These are phyloP conservation scores for Saccopteryx bilineata DNA, from an alignment of 2,113 vertebrate species.

Conservation along the genomic window DNA sequence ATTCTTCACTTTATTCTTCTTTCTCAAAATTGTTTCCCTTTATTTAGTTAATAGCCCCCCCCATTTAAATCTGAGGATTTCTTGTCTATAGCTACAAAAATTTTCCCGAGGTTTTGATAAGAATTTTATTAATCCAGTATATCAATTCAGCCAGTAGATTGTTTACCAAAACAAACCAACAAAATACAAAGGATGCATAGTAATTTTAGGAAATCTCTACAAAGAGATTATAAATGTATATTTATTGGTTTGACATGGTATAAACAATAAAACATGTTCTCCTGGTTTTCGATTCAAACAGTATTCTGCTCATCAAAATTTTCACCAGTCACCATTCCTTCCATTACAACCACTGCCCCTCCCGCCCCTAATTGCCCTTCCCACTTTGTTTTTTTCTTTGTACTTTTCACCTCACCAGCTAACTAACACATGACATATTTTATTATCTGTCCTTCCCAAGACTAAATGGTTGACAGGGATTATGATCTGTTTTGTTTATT, in stretches of 20 bases:
- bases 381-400: not conserved
- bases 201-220: not conserved
- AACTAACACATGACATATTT: not conserved
- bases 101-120: not conserved
- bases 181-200: not conserved
- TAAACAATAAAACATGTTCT: not conserved
- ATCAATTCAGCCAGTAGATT: not conserved
- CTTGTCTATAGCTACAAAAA: not conserved
- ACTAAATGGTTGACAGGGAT: not conserved
- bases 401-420: not conserved
- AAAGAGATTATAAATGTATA: not conserved
- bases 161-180: not conserved
- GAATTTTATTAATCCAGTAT: not conserved
- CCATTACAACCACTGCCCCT: not conserved
- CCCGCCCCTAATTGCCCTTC: not conserved
- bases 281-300: not conserved
- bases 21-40: not conserved
- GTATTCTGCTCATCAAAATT: not conserved
- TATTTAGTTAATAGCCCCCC: not conserved
- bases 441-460: not conserved
- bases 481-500: constrained; percentile 22
- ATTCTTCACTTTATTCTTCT: not conserved
- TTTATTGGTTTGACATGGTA: not conserved
- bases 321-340: not conserved
- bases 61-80: not conserved